phyloP scores from a whole-genome alignment of 2,888 invertebrate species.

The Scaptomyza polygonia region DNA sequence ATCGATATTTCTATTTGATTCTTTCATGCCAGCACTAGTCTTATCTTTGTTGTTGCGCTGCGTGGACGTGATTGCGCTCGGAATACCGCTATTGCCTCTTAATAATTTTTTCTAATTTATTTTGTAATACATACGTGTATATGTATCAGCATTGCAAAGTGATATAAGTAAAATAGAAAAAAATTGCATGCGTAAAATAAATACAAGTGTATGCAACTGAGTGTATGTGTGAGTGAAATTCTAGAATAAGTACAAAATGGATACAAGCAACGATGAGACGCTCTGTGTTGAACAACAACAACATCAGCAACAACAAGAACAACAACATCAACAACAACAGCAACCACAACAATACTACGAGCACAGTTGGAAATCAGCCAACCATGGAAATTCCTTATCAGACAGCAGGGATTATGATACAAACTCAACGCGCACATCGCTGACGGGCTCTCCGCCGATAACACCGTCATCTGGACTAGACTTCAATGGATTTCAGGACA shows the following conservation, averaged over 20 bases:
- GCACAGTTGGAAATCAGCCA: constrained; percentile 56
- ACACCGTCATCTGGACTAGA: constrained; percentile 57
- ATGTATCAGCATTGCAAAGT: constrained; percentile 57
- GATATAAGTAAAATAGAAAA: constrained; percentile 50
- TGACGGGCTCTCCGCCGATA: constrained; percentile 65
- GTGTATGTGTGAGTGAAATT: constrained; percentile 48
- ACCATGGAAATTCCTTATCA: constrained; percentile 71
- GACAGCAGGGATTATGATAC: constrained; percentile 77
- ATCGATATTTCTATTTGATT: constrained; percentile 31
- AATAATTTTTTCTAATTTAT: constrained; percentile 58
- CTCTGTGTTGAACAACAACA: constrained; percentile 32
- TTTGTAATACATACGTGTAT: constrained; percentile 57
- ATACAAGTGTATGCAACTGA: constrained; percentile 25
- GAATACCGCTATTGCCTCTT: constrained; percentile 39
- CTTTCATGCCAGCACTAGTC: constrained; percentile 41
- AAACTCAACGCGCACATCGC: constrained; percentile 70
- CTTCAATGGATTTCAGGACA: constrained; percentile 58
- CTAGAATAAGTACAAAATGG: constrained; percentile 63
- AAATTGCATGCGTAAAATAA: constrained; percentile 60
- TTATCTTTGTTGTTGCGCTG: constrained; percentile 63
- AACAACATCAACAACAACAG: constrained; percentile 38
- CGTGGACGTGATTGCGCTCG: constrained; percentile 43
- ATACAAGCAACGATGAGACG: constrained; percentile 49
- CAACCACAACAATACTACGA: constrained; percentile 51
- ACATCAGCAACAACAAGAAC: too few species aligned